Base-by-base conservation (phyloP, 2,888 invertebrate genomes). In the Heliothis peltigera region DNA sequence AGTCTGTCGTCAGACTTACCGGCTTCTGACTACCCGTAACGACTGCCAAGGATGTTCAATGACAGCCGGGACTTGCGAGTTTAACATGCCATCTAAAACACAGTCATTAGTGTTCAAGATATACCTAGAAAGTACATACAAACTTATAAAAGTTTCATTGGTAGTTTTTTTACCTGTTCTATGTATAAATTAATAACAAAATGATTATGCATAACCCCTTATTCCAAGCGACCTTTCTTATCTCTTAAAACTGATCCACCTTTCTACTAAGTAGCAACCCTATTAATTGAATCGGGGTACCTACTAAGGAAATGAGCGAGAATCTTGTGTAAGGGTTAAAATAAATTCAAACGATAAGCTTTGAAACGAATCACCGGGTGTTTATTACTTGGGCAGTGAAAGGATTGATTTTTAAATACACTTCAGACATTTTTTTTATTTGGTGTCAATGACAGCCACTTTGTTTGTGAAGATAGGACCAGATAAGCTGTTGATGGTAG, bases 331-430 rank as follows among this genome's bases (percentile, higher is more conserved):
- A 77, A 73, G 71, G 68, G 71, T 71, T 71, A 68, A 80, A 73
- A 77, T 77, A 82, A 76, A 79, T 82, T 75, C 71, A 68, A 82
- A 63, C 49, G 65, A 61, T 73, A 54, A 62, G 68, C 78, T 74
- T 65, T 68, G 58, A 68, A 76, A 76, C 66, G 57, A 70, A 76
- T 75, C 76, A 58, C 48, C 28, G 58, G 51, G 57, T 66, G 62
- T 70, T 61, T 69, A 69, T 63, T 70, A 62, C 57, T 64, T 43
- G 32, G 18, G 59, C 22, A 42, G 8, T 60, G 43, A 65, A 32
- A 22, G 48, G 66, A 59, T 60, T 57, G 18, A 32, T 61, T 57
- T 75, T 63, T 54, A 43, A 43, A 53, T 35, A 57, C 21, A 56
- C 49, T 67, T 46, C n/a, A 4, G 4, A 18, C 10, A 2, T 39